Evolutionary conservation across 2,797 vertebrate species (phyloP), one percentile per base, ranked within the genome.

Genomic region (Agapornis canus): DNA sequence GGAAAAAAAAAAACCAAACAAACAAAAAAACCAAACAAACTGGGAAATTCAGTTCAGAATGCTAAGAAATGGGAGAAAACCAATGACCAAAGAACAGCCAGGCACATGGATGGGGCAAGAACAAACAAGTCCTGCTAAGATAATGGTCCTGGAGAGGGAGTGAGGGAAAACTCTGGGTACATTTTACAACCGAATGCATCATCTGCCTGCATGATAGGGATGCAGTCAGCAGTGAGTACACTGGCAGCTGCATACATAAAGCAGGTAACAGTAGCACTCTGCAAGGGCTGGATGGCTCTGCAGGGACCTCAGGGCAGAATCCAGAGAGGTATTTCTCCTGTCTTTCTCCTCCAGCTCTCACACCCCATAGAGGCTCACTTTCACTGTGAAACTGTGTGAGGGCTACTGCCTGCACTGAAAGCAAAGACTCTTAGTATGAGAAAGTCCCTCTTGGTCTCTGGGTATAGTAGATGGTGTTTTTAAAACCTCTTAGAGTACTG

Each of bases 331-430:
- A 12, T 31, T 5, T 26, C 15, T 10, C 5, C 1, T 66, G 48
- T 6, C 11, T n/a, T 29, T 68, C 35, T 39, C 9, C n/a, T 43
- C 26, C 7, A 6, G 22, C 54, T 4, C 6, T 0, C 12, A 59
- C 5, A 2, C 29, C 4, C 11, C 35, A 16, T 23, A 16, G 11
- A 32, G 49, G 15, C 42, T 96, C 64, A 10, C 13, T 52, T 2
- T 84, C 0, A 0, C 26, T 4, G 0, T 2, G 6, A 27, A 11
- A 26, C 48, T 0, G 0, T 0, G 1, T 11, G 18, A 1, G 0
- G 47, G 21, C 35, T 29, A 39, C 69, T 39, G 59, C 43, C 37
- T 9, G 2, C 5, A 3, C 63, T 0, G 1, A 37, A 5, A 72
- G 31, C 8, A 3, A 68, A 69, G 27, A 13, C 13, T 70, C 27